A percentile compares a stretch with the other conserved stretches of the same genome.
phyloP scores from a whole-genome alignment of 2,888 invertebrate genomes.

The Apeira syringaria region DNA sequence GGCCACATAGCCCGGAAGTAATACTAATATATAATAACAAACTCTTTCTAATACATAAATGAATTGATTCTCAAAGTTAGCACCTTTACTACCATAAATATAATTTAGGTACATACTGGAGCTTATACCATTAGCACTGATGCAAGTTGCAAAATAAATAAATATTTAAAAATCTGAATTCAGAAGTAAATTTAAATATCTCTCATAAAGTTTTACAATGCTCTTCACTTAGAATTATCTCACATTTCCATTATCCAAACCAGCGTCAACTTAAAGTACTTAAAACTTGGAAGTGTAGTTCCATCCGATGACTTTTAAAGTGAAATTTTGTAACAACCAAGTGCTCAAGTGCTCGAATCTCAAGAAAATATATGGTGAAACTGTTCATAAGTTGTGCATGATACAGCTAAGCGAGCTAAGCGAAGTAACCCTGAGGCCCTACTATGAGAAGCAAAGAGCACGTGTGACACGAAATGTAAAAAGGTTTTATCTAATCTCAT shows the following conservation, averaged over 20 bases:
- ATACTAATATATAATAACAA: too few species aligned
- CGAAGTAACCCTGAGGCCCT: constrained; percentile 15
- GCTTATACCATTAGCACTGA: too few species aligned
- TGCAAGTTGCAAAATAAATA: too few species aligned
- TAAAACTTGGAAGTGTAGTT: constrained; percentile 21
- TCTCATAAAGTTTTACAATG: background rate
- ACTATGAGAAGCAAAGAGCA: constrained; percentile 1
- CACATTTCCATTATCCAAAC: constrained; percentile 14
- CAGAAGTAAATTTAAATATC: too few species aligned
- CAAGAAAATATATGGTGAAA: constrained; percentile 41
- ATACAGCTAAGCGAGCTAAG: constrained; percentile 32
- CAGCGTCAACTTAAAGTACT: constrained; percentile 14
- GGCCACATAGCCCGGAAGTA: too few species aligned
- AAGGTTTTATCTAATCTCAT: too few species aligned
- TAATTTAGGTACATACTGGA: too few species aligned
- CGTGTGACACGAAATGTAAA: too few species aligned
- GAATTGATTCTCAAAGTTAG: too few species aligned
- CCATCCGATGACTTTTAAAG: constrained; percentile 28
- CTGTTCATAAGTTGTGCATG: constrained; percentile 39
- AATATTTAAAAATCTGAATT: too few species aligned
- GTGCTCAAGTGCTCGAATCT: constrained; percentile 24
- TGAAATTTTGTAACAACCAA: constrained; percentile 29
- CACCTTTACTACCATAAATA: too few species aligned
- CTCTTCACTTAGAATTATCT: constrained; percentile 4
- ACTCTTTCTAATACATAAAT: too few species aligned